These are phyloP conservation scores for Carduelis carduelis DNA, from an alignment of 2,797 vertebrate species.

Conservation along the genomic window DNA sequence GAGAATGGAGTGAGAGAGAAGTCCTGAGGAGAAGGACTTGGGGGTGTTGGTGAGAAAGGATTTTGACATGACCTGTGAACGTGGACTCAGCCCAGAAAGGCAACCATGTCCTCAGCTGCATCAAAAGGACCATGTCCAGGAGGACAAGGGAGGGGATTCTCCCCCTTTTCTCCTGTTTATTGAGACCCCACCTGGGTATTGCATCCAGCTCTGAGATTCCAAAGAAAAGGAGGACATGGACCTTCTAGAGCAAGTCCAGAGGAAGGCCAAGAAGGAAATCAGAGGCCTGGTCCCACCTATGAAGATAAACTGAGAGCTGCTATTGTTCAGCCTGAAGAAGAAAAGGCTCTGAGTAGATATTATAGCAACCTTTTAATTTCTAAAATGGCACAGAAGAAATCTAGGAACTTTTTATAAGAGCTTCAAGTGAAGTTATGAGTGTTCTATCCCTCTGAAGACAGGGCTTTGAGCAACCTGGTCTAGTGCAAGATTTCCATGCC, in stretches of 20 bases:
- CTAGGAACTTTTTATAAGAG: neutral
- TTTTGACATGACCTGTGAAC: neutral
- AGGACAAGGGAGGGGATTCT: neutral
- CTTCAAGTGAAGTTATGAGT: neutral
- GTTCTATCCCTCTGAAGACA: neutral
- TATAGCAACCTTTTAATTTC: neutral
- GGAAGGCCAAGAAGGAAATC: neutral
- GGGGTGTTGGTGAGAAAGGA: neutral
- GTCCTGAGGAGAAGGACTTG: neutral
- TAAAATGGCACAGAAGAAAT: neutral
- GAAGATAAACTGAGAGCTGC: neutral
- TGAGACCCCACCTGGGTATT: neutral
- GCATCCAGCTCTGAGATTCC: neutral
- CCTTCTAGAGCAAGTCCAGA: neutral
- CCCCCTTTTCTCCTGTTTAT: neutral
- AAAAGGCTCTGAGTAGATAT: neutral
- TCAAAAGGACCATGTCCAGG: neutral
- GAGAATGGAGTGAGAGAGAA: neutral
- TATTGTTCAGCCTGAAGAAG: neutral
- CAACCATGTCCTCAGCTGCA: fast-evolving
- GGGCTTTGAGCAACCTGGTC: neutral
- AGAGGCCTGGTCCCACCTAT: neutral
- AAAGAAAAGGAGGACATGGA: neutral
- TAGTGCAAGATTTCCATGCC: neutral
- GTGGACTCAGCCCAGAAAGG: neutral